Evolutionary conservation across 2,797 vertebrate genomes (phyloP).

Genomic region (Coluber constrictor): DNA sequence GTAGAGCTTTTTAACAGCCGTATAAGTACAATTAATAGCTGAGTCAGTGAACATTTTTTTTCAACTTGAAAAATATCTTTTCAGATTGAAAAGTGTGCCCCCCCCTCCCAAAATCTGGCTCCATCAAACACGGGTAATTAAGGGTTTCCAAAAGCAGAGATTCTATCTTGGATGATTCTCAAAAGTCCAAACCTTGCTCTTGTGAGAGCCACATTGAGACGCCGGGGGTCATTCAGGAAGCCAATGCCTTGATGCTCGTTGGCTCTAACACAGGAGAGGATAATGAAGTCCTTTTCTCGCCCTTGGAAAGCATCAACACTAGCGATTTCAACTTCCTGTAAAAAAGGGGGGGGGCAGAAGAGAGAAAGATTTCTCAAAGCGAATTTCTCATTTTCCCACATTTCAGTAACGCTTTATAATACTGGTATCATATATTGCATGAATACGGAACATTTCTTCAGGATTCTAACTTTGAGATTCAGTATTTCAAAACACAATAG

Average conservation of each 20-base stretch:
- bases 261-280: slow-evolving; percentile 94
- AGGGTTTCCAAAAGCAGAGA: background rate
- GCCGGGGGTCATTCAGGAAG: slow-evolving; percentile 93
- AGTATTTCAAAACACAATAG: background rate
- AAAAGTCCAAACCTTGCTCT: slow-evolving; percentile 81
- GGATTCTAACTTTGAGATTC: background rate
- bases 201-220: slow-evolving; percentile 95
- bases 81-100: too few relatives aligned
- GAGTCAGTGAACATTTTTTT: background rate
- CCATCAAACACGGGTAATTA: background rate
- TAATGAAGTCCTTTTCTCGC: slow-evolving; percentile 97
- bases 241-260: slow-evolving; percentile 98
- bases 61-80: too few relatives aligned
- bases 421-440: background rate
- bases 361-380: background rate
- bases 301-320: slow-evolving; percentile 98
- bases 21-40: background rate
- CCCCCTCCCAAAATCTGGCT: too few relatives aligned
- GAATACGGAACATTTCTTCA: background rate
- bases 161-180: background rate
- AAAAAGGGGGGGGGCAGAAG: background rate
- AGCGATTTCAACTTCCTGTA: slow-evolving; percentile 96
- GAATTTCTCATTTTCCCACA: background rate
- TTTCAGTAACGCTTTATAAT: background rate
- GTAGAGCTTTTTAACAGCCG: background rate